Evolutionary conservation across 2,797 vertebrate species (phyloP), one percentile per base, ranked within the genome.

Genomic region (Spea hammondii): DNA sequence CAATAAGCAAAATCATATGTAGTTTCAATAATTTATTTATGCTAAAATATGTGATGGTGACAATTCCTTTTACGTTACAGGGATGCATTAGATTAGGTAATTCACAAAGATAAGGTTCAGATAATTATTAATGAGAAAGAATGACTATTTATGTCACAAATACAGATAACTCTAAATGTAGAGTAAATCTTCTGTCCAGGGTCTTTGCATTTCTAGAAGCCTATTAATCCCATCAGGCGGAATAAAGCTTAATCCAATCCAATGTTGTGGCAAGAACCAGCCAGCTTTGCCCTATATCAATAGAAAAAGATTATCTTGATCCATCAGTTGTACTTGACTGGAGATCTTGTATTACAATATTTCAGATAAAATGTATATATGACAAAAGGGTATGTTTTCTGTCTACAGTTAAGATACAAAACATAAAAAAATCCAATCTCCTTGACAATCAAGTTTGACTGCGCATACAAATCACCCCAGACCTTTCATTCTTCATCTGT

Each of bases 381-480:
- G 53, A 46, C 53, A 57, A 62, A 46, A 47, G 53, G 32, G 46
- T 72, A 54, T 70, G 4, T 53, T 70, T 70, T 51, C 4, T 54
- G 12, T 54, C 51, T 70, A 17, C 13, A 53, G 5, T 17, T 70
- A 51, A 10, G 48, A 32, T 51, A 14, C 55, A 10, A 68, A 48
- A 67, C 50, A 54, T 14, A 51, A 70, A 53, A 8, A 54, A 54
- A 54, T 54, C 50, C 51, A 70, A 44, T 55, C 14, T 70, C 10
- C 8, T 13, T 70, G 68, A 51, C 14, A 54, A 55, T 70, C 51
- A 70, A 44, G 17, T 70, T 11, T 70, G 14, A 70, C 14, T 70
- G 49, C 55, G 49, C 50, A 70, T 70, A 70, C 14, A 70, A 70
- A 70, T 70, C 50, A 70, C 8, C 9, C 32, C 9, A 55, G 50